phyloP scores from a whole-genome alignment of 2,113 vertebrate genomes.

The Acanthisitta chloris region DNA sequence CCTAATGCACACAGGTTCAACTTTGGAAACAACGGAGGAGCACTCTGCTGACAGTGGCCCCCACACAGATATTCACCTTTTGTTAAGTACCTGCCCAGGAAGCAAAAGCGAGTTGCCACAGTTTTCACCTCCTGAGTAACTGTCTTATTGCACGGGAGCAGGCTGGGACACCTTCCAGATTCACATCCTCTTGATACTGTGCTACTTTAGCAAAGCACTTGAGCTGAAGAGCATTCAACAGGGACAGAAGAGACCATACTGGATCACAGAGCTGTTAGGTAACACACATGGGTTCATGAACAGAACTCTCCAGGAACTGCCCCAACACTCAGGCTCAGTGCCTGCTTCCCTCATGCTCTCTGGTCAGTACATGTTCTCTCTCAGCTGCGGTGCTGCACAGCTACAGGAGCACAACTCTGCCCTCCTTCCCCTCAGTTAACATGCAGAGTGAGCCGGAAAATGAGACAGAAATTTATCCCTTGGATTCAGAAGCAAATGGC shows the following conservation, averaged over 20 bases:
- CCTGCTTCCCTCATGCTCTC: neutral
- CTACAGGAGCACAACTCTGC: neutral
- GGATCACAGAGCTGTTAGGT: neutral
- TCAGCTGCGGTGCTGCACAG: neutral
- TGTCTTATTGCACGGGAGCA: accelerated
- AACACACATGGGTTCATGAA: neutral
- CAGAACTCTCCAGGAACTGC: neutral
- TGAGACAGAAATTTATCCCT: neutral
- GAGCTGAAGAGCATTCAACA: neutral
- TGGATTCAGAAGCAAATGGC: neutral
- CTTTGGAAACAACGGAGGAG: neutral
- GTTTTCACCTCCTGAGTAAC: neutral
- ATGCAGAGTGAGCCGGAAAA: neutral
- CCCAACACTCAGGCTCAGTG: neutral
- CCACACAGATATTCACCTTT: neutral
- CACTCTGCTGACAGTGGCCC: neutral
- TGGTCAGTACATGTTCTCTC: neutral
- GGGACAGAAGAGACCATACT: neutral
- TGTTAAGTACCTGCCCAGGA: neutral
- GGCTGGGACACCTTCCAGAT: neutral
- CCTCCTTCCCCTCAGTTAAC: neutral
- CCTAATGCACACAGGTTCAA: neutral
- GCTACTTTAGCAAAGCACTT: neutral
- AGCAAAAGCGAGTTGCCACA: neutral
- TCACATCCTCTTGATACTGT: neutral